Evolutionary conservation across 53 echinoderm and acorn worm species (phyloP).

Genomic region (Henricia sp.): DNA sequence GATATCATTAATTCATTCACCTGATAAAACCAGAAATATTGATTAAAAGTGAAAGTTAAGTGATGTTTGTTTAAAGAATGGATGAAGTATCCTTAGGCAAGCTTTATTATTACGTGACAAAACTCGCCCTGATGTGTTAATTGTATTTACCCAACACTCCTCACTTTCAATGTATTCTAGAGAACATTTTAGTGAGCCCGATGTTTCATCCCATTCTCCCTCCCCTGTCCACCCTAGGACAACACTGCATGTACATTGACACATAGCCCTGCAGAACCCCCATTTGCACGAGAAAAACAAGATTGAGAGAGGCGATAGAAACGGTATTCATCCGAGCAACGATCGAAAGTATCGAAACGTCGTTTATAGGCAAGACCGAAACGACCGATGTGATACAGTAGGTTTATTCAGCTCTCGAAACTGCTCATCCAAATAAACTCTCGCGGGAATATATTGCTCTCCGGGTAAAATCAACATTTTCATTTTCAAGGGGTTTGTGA

Average conservation of each 20-base stretch:
- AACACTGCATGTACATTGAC: no score
- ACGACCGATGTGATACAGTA: slow-evolving; percentile 41
- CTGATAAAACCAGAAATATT: no score
- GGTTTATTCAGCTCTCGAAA: slow-evolving; percentile 39
- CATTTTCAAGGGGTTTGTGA: not conserved
- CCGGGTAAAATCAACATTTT: slow-evolving; percentile 44
- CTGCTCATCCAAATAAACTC: slow-evolving; percentile 47
- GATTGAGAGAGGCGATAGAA: not conserved
- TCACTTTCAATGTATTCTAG: not conserved
- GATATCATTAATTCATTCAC: no score
- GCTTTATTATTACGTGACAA: no score
- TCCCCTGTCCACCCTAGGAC: not conserved
- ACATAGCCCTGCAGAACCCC: not conserved
- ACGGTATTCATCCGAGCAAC: slow-evolving; percentile 7
- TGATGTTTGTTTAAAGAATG: no score
- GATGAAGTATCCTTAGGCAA: no score
- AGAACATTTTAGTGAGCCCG: slow-evolving; percentile 24
- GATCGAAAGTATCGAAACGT: slow-evolving; percentile 6
- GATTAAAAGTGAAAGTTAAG: no score
- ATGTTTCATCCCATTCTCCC: not conserved
- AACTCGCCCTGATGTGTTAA: no score
- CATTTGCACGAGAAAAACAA: not conserved
- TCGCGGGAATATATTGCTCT: slow-evolving; percentile 31
- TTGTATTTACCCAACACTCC: slow-evolving; percentile 29
- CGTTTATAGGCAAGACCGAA: slow-evolving; percentile 36